Evolutionary conservation across 2,113 vertebrate species (phyloP).

Genomic region (Pedionomus torquatus): DNA sequence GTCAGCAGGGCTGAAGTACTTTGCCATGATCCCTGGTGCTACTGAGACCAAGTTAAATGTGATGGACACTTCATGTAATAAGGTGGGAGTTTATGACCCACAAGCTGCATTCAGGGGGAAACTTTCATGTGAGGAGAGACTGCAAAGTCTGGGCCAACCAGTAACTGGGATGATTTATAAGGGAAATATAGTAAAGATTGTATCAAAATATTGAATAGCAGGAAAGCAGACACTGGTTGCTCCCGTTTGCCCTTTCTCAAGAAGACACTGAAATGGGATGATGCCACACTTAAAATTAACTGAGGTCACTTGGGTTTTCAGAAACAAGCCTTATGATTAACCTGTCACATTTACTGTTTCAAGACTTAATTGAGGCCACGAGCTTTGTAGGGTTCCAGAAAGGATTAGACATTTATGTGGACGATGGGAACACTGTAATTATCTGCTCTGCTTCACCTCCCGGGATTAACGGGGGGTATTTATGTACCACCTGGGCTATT

Average conservation of each 20-base stretch:
- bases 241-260: not conserved
- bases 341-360: not conserved
- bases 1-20: not conserved
- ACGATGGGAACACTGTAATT: not conserved
- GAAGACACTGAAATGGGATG: not conserved
- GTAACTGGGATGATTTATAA: not conserved
- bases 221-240: not conserved
- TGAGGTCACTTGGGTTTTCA: not conserved
- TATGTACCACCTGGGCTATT: too few relatives aligned
- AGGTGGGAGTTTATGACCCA: not conserved
- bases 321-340: not conserved
- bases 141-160: not conserved
- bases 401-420: not conserved
- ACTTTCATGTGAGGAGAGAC: not conserved
- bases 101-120: not conserved
- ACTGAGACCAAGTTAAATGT: not conserved
- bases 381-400: not conserved
- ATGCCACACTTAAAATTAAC: not conserved
- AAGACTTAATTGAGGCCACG: not conserved
- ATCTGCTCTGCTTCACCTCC: accelerated
- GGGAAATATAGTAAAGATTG: not conserved
- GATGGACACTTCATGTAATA: not conserved
- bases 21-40: not conserved
- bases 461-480: not conserved
- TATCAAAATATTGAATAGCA: not conserved